A percentile compares a stretch with the other conserved stretches of the same genome.
Evolutionary conservation across 2,797 vertebrate genomes (phyloP).

Genomic region (Phrynocephalus guinanensis): DNA sequence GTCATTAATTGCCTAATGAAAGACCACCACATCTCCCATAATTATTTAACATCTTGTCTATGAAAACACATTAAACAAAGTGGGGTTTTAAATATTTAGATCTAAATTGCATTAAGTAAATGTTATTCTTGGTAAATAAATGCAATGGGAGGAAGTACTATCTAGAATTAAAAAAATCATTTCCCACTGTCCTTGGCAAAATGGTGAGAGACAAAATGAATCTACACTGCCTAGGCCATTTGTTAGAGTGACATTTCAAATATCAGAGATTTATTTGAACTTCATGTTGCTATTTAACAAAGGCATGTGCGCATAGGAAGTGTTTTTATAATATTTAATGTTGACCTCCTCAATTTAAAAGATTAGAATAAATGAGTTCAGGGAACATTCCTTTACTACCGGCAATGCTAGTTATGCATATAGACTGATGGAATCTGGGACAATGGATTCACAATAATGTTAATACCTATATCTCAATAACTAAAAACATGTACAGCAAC

Average conservation of each 20-base stretch:
- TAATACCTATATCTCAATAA: neutral
- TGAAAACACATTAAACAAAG: conserved; percentile 83
- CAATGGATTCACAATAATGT: neutral
- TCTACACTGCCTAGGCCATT: conserved; percentile 56
- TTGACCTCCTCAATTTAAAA: conserved; percentile 25
- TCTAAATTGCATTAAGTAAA: conserved; percentile 81
- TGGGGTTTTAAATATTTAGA: conserved; percentile 85
- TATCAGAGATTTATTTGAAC: conserved; percentile 55
- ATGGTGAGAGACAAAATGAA: conserved; percentile 53
- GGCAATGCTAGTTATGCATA: neutral
- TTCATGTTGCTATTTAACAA: conserved; percentile 45
- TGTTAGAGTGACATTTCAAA: conserved; percentile 53
- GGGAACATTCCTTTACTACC: neutral
- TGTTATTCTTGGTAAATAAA: conserved; percentile 78
- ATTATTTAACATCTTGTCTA: conserved; percentile 84
- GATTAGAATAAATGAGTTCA: conserved; percentile 1
- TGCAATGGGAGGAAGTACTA: conserved; percentile 68
- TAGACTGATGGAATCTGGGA: neutral
- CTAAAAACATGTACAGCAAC: neutral
- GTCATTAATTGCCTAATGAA: conserved; percentile 79
- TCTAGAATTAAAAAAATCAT: conserved; percentile 71
- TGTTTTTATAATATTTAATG: conserved; percentile 17
- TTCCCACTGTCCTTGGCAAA: conserved; percentile 40
- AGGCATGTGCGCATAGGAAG: conserved; percentile 1
- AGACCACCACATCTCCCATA: conserved; percentile 79